Evolutionary conservation across 2,888 invertebrate genomes (phyloP), one percentile per base, ranked within the genome.

Genomic region (Pollenia amentaria): DNA sequence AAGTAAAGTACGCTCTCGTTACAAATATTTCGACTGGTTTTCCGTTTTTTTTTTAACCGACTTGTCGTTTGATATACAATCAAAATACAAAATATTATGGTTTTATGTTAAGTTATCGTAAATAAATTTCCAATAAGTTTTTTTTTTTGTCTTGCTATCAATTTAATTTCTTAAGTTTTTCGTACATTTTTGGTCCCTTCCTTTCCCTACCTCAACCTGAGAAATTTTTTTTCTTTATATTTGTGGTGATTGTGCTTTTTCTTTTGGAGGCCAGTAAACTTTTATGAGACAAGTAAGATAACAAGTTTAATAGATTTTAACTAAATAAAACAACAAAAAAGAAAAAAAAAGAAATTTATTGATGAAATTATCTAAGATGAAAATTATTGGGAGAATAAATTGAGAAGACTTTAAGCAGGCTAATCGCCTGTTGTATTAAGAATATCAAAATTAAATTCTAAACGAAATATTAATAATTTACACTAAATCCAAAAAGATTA

Each of bases 81-180:
- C 65, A 60, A 79, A 70, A 70, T 42, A 72, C 64, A 51, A 75
- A 85, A 80, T 80, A 76, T 85, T 80, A 70, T 72, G 80, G 69
- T 60, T 81, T 65, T 77, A 44, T 57, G 72, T 65, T 53, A 85
- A 85, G 70, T 77, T 82, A 75, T 79, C 64, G 79, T 55, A 76
- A 72, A 84, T 70, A 87, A 80, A 80, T 87, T 76, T 57, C 42
- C 72, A 76, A 80, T 72, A 72, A 84, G 12, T 86, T 79, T 65
- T 73, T 57, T 65, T 77, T 42, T 80, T 64, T 51, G 11, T 48
- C 11, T 48, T 10, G 62, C 53, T 16, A 57, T 4, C 16, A 10
- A 69, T 18, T 57, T 72, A 12, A 48, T 60, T 18, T 38, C 38
- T 38, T 53, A 53, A 51, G 14, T 60, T 53, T 76, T 77, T 70